Evolutionary conservation across 2,888 invertebrate genomes (phyloP), one percentile per base, ranked within the genome.

Genomic region (Iselma pallidipennis): DNA sequence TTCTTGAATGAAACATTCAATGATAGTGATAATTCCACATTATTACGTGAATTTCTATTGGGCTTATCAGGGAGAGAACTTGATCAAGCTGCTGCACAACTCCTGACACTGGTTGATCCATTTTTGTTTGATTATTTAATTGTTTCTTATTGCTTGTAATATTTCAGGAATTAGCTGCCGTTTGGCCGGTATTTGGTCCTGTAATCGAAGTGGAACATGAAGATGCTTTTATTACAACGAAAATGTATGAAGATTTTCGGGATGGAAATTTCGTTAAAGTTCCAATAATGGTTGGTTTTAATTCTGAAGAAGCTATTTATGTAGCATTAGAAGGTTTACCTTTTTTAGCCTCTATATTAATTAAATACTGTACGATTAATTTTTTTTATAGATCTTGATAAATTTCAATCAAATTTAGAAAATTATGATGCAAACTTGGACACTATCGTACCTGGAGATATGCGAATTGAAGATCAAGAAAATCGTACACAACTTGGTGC

Each of bases 271-370:
- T 72, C 4, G 66, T 66, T 26, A 62, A 48, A 37, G 73, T 73
- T 25, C 74, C 74, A 2, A 49, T 70, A 31, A 14, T 74, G 7
- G 68, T 72, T 12, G 73, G 74, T 31, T 62, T 71, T 16, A 70
- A 63, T 42, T 68, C 71, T 2, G 72, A 73, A 54, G 71, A 73
- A 58, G 58, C 58, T 14, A 10, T 63, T 50, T 2, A 52, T 67
- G n/a, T n/a, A n/a, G n/a, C n/a, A n/a, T 50, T 4, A 10, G 5
- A 49, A 49, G 21, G 60, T 52, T 23, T n/a, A n/a, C n/a, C n/a
- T n/a, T n/a, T n/a, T n/a, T n/a, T n/a, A n/a, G n/a, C n/a, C n/a
- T n/a, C n/a, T n/a, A n/a, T n/a, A n/a, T n/a, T n/a, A n/a, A n/a
- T n/a, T n/a, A n/a, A n/a, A n/a, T n/a, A n/a, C n/a, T n/a, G n/a